Evolutionary conservation across 2,113 vertebrate species (phyloP).

Genomic region (Cyprinus carpio): DNA sequence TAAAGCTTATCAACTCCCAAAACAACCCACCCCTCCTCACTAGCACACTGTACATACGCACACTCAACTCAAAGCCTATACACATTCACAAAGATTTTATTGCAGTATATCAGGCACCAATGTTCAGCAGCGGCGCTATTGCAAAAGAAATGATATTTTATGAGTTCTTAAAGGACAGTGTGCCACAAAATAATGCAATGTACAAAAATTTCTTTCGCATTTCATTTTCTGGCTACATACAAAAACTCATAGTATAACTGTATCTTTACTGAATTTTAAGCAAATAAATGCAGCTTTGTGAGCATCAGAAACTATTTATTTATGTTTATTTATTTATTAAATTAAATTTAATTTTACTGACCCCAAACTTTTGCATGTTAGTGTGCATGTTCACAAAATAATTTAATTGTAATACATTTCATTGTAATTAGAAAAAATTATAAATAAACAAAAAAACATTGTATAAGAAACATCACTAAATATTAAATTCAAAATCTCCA

Average conservation of each 20-base stretch:
- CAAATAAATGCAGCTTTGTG: not conserved
- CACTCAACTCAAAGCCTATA: not conserved
- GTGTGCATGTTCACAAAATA: too few species aligned
- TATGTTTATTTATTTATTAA: too few species aligned
- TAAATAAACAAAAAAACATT: not conserved
- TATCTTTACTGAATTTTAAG: not conserved
- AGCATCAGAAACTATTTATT: not conserved
- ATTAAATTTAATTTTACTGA: too few species aligned
- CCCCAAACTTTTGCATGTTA: too few species aligned
- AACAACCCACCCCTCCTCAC: slow-evolving; percentile 1
- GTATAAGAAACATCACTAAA: not conserved
- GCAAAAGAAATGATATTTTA: not conserved
- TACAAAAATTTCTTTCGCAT: not conserved
- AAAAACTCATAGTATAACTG: not conserved
- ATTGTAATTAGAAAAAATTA: not conserved
- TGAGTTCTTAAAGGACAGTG: not conserved
- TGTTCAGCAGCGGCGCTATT: not conserved
- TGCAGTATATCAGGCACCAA: not conserved
- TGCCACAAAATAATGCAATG: not conserved
- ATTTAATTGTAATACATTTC: too few species aligned
- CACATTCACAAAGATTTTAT: not conserved
- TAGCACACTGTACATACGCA: slow-evolving; percentile 9
- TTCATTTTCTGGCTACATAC: not conserved
- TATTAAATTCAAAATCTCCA: not conserved
- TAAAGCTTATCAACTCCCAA: slow-evolving; percentile 26